phyloP scores from a whole-genome alignment of 92 coral and sea anemone species.

The Bergia sp. region DNA sequence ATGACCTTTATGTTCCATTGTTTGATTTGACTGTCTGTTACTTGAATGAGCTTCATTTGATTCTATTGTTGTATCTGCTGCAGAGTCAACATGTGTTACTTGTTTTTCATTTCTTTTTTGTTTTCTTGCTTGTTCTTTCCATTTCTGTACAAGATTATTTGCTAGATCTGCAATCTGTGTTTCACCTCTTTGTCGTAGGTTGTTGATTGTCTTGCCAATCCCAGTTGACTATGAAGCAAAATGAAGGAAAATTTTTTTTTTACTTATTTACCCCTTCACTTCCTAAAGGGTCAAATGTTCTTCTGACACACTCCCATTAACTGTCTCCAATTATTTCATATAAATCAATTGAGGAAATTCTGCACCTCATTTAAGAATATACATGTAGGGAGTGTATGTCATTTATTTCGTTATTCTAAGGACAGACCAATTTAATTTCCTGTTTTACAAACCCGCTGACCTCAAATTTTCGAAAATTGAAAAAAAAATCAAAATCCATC shows the following conservation, averaged over 20 bases:
- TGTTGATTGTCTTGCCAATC: constrained; percentile 90
- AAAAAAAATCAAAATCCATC: no score
- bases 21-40: background rate
- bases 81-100: background rate
- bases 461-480: no score
- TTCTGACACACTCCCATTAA: no score
- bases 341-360: no score
- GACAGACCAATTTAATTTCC: no score
- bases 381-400: no score
- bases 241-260: background rate
- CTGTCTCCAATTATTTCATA: no score
- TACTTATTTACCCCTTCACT: no score
- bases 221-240: constrained; percentile 80
- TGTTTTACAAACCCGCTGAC: no score
- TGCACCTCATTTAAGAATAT: no score
- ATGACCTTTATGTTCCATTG: background rate
- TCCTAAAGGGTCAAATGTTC: no score
- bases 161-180: constrained; percentile 70
- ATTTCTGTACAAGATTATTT: constrained; percentile 68
- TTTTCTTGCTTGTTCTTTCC: constrained; percentile 69
- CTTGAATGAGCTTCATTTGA: background rate
- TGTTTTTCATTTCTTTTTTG: constrained; percentile 16
- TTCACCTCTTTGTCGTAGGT: constrained; percentile 69
- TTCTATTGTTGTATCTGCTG: background rate
- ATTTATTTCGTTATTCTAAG: no score